phyloP scores from a whole-genome alignment of 2,797 vertebrate species.

The Labroides dimidiatus region DNA sequence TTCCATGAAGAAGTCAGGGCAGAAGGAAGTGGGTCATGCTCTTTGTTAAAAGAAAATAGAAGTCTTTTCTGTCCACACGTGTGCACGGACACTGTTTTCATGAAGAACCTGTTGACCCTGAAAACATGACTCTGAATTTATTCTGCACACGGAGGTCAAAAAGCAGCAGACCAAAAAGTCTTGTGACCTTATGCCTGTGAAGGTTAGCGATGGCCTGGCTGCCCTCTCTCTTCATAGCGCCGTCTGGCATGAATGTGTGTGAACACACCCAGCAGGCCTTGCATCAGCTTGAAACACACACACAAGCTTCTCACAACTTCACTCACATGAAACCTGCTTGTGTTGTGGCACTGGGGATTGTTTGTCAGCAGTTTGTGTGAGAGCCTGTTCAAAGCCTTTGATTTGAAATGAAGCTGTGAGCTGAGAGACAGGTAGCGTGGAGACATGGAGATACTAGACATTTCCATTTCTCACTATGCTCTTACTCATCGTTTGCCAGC shows the following conservation, averaged over 20 bases:
- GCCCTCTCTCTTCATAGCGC: constrained; percentile 35
- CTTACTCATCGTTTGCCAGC: constrained; percentile 66
- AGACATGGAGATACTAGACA: constrained; percentile 53
- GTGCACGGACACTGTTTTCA: not conserved
- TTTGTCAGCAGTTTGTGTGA: constrained; percentile 57
- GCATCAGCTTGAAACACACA: constrained; percentile 18
- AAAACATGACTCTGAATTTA: constrained; percentile 44
- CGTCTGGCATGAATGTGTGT: constrained; percentile 4
- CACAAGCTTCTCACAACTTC: constrained; percentile 30
- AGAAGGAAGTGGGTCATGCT: too few relatives aligned
- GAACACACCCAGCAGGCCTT: constrained; percentile 23
- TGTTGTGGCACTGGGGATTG: constrained; percentile 29
- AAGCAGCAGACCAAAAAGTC: constrained; percentile 23
- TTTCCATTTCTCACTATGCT: constrained; percentile 64
- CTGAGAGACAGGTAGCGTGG: constrained; percentile 20
- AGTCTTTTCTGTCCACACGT: not conserved
- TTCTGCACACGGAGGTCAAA: constrained; percentile 50
- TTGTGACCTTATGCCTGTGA: constrained; percentile 49
- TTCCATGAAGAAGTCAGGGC: too few relatives aligned
- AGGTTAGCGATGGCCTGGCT: constrained; percentile 38
- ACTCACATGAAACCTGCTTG: constrained; percentile 23
- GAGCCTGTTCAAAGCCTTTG: constrained; percentile 48
- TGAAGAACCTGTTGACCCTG: constrained; percentile 41
- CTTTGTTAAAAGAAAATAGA: too few relatives aligned
- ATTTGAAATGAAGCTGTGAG: constrained; percentile 50